Evolutionary conservation across 2,888 invertebrate genomes (phyloP).

Genomic region (Caradrina clavipalpis): DNA sequence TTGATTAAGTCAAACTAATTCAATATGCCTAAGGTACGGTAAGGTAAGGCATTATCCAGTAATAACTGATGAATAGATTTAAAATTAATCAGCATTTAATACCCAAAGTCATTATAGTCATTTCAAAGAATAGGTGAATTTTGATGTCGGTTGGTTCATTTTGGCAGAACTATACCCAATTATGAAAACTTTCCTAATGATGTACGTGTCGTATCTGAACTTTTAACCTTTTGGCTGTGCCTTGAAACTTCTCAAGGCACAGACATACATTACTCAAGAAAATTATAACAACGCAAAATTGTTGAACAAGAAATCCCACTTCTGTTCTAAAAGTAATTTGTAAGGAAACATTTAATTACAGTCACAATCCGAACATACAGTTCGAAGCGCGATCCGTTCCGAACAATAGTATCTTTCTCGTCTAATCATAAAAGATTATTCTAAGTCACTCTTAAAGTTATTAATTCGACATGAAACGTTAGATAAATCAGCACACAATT

Average conservation of each 20-base stretch:
- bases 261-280: slow-evolving; percentile 29
- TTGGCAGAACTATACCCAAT: not conserved
- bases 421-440: slow-evolving; percentile 72
- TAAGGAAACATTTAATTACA: slow-evolving; percentile 55
- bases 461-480: slow-evolving; percentile 77
- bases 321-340: slow-evolving; percentile 52
- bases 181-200: slow-evolving; percentile 19
- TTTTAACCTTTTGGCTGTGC: slow-evolving; percentile 23
- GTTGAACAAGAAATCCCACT: slow-evolving; percentile 22
- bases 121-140: no score
- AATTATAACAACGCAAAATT: slow-evolving; percentile 34
- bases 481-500: slow-evolving; percentile 77
- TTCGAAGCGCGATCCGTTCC: slow-evolving; percentile 59
- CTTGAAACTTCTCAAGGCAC: slow-evolving; percentile 25
- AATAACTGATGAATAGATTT: no score
- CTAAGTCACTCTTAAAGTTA: slow-evolving; percentile 75
- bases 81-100: not conserved
- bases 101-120: not conserved
- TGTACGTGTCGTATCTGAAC: slow-evolving; percentile 29
- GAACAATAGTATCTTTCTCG: slow-evolving; percentile 68
- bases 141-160: not conserved
- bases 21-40: no score
- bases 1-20: no score
- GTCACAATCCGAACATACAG: slow-evolving; percentile 50
- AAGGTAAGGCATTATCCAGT: no score